Conservation (phyloP, 2,888 invertebrate species). For the Brachynemurus nebulosus region DNA sequence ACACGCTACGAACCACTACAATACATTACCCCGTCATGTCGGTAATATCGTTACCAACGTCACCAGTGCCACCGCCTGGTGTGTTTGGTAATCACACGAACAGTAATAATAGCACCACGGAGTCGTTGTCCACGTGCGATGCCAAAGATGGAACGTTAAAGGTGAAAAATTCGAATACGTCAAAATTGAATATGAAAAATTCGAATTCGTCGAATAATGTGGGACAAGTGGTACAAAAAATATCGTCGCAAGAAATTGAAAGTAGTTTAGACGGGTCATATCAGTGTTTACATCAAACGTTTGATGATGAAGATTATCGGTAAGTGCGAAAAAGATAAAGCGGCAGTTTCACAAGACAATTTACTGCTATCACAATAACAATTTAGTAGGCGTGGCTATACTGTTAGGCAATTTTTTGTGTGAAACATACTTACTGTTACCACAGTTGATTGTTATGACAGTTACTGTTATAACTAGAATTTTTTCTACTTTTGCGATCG, state of each 20-base stretch:
- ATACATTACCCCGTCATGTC: background rate
- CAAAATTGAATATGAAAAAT: background rate
- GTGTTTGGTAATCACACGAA: slow-evolving; percentile 6
- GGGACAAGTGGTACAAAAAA: slow-evolving; percentile 1
- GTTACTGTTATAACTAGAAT: too few species aligned
- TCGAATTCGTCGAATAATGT: background rate
- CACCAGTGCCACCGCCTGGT: slow-evolving; percentile 7
- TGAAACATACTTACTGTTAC: too few species aligned
- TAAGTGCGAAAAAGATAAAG: too few species aligned
- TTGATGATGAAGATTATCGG: slow-evolving; percentile 9
- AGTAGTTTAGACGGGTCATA: slow-evolving; percentile 10
- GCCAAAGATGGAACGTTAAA: background rate
- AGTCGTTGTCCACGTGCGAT: background rate
- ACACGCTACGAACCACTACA: background rate
- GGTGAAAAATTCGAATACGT: background rate
- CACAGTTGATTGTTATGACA: too few species aligned
- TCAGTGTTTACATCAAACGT: slow-evolving; percentile 9
- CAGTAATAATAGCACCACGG: background rate
- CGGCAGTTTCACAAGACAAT: too few species aligned
- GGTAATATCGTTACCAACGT: slow-evolving; percentile 6
- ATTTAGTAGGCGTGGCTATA: too few species aligned
- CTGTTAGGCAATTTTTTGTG: too few species aligned
- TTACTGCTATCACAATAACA: too few species aligned
- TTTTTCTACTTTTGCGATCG: too few species aligned
- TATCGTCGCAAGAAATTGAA: slow-evolving; percentile 3